Evolutionary conservation across 2,113 vertebrate species (phyloP), one percentile per base, ranked within the genome.

Genomic region (Chloebia gouldiae): DNA sequence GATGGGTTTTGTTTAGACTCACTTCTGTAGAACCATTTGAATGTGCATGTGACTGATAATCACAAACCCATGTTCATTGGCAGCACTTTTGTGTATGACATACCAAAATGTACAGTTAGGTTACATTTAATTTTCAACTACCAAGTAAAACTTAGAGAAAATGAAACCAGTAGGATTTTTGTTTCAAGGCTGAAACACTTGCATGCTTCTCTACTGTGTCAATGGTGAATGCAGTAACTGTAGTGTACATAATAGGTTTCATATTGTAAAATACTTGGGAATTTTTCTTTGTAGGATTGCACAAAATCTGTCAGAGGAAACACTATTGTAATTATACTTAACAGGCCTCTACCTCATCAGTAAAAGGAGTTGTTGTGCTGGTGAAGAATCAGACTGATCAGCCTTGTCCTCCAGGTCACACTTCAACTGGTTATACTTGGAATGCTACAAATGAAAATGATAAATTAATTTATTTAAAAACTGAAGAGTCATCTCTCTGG

Each of bases 321-420:
- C 28, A 24, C 16, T 77, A 1, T 49, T 97, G 47, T 75, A 75
- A 63, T 89, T 95, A 7, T 94, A 25, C 87, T 63, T 94, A 39
- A 86, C 88, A 99, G 99, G 98, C 96, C 82, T 82, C 89, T 45
- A 68, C 64, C 70, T 97, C 97, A 21, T 69, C 97, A 64, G 98
- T 98, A 24, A 98, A 98, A 97, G 99, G 99, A 81, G 82, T 99
- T 51, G 97, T 98, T 72, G 44, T 99, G 39, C 95, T 98, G 81
- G 88, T 99, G 63, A 98, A 98, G 97, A 91, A 60, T 53, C 88
- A 24, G 13, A 37, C 25, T 1, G 61, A 88, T 39, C 79, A 20
- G 5, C 14, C n/a, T 64, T 39, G 57, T 3, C 14, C 47, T 49
- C 33, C 61, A 45, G 30, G 33, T 59, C 49, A 12, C 8, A 15